Evolutionary conservation across 2,113 vertebrate species (phyloP).

Genomic region (Lichenostomus cassidix): DNA sequence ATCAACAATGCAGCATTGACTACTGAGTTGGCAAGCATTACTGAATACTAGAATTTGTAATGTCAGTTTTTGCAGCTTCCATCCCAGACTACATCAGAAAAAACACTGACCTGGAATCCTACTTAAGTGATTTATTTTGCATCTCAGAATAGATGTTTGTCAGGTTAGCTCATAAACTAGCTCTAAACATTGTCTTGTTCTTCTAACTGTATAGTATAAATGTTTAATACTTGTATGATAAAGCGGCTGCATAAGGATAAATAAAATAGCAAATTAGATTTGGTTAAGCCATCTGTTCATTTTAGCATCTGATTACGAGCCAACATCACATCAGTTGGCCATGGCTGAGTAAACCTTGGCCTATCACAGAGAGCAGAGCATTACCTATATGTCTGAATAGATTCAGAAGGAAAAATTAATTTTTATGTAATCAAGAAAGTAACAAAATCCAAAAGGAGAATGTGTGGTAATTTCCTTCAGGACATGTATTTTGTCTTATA

Average conservation of each 20-base stretch:
- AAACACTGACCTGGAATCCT: not conserved
- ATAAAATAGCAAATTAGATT: constrained; percentile 70
- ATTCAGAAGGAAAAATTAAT: not conserved
- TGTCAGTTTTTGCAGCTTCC: not conserved
- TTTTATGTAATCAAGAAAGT: constrained; percentile 43
- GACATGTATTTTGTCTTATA: constrained; percentile 13
- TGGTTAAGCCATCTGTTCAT: constrained; percentile 68
- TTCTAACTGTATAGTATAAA: constrained; percentile 12
- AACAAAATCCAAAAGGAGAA: constrained; percentile 8
- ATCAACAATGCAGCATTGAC: not conserved
- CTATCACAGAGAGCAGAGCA: not conserved
- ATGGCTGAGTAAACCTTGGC: constrained; percentile 15
- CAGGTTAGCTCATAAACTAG: constrained; percentile 23
- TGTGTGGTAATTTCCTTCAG: not conserved
- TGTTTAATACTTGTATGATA: constrained; percentile 31
- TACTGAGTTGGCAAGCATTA: not conserved
- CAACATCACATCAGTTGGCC: constrained; percentile 30
- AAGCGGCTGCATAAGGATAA: constrained; percentile 50
- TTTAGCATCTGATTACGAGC: constrained; percentile 52
- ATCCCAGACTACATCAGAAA: not conserved
- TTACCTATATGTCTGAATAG: constrained; percentile 3
- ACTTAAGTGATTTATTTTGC: not conserved
- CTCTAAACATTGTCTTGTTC: constrained; percentile 8
- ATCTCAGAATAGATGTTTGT: not conserved
- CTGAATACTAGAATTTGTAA: not conserved